phyloP scores from a whole-genome alignment of 2,888 invertebrate species.

The Gisinianus flammeolus region DNA sequence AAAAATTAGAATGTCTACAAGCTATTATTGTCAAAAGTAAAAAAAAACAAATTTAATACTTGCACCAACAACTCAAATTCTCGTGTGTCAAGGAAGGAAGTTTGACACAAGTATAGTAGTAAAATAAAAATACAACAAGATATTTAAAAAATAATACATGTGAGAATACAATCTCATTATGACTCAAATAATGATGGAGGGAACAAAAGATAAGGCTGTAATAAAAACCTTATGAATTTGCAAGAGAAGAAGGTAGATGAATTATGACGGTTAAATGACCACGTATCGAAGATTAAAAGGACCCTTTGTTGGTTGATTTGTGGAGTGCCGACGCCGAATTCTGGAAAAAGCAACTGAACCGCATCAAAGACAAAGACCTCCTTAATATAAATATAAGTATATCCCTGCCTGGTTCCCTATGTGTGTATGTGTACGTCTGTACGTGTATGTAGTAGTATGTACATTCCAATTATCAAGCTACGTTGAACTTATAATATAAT shows the following conservation, averaged over 20 bases:
- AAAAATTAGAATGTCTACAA: background rate
- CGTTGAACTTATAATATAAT: background rate
- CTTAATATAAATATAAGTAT: conserved; percentile 9
- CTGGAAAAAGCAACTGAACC: conserved; percentile 1
- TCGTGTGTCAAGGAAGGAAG: background rate
- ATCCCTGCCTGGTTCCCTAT: too few relatives aligned
- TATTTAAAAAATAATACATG: background rate
- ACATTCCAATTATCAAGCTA: conserved; percentile 17
- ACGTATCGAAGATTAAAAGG: conserved; percentile 31
- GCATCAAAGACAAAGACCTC: conserved; percentile 16
- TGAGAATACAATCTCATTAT: background rate
- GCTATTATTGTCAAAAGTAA: background rate
- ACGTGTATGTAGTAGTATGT: background rate
- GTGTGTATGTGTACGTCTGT: too few relatives aligned
- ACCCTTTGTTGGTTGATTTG: conserved; percentile 21
- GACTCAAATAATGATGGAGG: background rate
- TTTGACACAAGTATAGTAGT: background rate
- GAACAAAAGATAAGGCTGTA: background rate
- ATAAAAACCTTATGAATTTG: background rate
- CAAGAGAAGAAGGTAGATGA: conserved; percentile 6
- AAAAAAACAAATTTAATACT: background rate
- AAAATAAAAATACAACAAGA: background rate
- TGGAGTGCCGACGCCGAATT: conserved; percentile 24
- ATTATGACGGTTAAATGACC: conserved; percentile 32
- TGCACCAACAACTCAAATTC: background rate